Conservation (phyloP, 2,113 vertebrate species). For the Heptranchias perlo region DNA sequence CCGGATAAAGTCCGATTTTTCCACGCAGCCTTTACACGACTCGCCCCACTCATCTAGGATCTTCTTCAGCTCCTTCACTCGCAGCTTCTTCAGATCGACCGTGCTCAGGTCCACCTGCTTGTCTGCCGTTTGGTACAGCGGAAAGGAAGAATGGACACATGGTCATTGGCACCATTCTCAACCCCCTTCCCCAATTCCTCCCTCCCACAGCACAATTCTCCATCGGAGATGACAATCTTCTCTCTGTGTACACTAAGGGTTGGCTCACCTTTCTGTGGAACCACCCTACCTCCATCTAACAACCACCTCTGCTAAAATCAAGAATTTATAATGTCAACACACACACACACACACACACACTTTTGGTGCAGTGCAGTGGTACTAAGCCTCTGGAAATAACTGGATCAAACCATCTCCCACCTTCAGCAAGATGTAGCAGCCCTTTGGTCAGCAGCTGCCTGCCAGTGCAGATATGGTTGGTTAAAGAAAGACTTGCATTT, state of each 20-base stretch:
- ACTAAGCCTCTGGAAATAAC: not conserved
- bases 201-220: not conserved
- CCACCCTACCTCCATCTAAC: not conserved
- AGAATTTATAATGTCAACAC: not conserved
- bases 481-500: too few relatives aligned
- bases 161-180: not conserved
- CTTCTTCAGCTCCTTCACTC: conserved; percentile 92
- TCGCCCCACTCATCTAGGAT: conserved; percentile 97
- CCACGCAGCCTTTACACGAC: conserved; percentile 88
- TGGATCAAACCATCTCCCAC: not conserved
- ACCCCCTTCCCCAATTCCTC: not conserved
- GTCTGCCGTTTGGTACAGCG: conserved; percentile 59
- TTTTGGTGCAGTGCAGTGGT: not conserved
- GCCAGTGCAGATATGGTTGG: too few relatives aligned
- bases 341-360: not conserved
- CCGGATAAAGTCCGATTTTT: conserved; percentile 92
- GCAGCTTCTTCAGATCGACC: conserved; percentile 88
- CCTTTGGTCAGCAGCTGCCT: not conserved
- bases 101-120: conserved; percentile 89
- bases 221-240: not conserved
- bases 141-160: not conserved
- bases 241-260: not conserved
- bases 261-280: not conserved
- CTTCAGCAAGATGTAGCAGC: not conserved
- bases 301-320: not conserved